Evolutionary conservation across 2,888 invertebrate species (phyloP).

Genomic region (Pseudanteris insignis): DNA sequence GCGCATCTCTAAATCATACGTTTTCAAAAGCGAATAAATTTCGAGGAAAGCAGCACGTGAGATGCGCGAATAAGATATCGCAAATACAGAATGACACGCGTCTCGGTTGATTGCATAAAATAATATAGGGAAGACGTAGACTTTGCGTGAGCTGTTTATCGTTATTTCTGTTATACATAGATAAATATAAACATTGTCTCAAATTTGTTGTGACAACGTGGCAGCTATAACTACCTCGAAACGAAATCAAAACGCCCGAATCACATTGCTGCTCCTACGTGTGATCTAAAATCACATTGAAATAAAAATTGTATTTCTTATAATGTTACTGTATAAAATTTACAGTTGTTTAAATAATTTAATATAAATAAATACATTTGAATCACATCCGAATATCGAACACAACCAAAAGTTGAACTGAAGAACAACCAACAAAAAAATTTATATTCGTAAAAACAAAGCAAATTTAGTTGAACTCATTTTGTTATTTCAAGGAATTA

Average conservation of each 20-base stretch:
- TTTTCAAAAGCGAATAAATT: constrained; percentile 9
- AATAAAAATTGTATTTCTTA: constrained; percentile 23
- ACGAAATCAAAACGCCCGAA: constrained; percentile 35
- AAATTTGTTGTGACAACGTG: constrained; percentile 31
- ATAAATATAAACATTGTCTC: constrained; percentile 40
- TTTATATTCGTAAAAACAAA: too few species aligned
- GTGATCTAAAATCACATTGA: too few species aligned
- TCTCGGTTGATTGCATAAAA: constrained; percentile 30
- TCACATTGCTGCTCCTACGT: constrained; percentile 23
- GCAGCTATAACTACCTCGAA: constrained; percentile 23
- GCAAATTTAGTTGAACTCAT: too few species aligned
- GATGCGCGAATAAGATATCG: constrained; percentile 14
- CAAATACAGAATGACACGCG: constrained; percentile 22
- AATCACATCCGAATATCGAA: too few species aligned
- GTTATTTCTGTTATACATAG: constrained; percentile 37
- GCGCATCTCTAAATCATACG: neutral
- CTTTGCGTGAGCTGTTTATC: constrained; percentile 33
- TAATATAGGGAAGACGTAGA: constrained; percentile 20
- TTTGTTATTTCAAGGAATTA: too few species aligned
- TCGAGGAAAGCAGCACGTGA: constrained; percentile 1
- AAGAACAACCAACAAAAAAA: too few species aligned
- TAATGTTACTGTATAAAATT: constrained; percentile 18
- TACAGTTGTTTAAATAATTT: constrained; percentile 22
- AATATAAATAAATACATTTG: too few species aligned
- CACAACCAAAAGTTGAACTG: too few species aligned